A percentile compares a stretch with the other conserved stretches of the same genome.
Conservation (phyloP, 2,797 vertebrate species). For the Liasis olivaceus region DNA sequence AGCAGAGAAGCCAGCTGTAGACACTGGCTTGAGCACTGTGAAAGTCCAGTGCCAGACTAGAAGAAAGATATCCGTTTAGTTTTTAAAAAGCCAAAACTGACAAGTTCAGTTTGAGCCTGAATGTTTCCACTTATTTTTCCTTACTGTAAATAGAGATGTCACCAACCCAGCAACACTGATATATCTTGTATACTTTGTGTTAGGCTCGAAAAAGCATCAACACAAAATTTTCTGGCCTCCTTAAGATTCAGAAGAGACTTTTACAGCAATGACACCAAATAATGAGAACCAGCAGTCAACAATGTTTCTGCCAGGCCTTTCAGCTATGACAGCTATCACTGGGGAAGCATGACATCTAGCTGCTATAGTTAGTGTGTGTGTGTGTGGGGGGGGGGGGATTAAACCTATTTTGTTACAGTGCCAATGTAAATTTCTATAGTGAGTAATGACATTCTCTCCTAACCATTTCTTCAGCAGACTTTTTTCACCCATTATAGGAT, state of each 20-base stretch:
- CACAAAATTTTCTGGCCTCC: neutral
- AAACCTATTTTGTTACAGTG: neutral
- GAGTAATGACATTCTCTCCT: neutral
- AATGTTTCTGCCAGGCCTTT: neutral
- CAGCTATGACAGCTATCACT: neutral
- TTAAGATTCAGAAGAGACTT: neutral
- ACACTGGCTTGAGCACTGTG: neutral
- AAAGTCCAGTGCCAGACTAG: neutral
- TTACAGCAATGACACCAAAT: neutral
- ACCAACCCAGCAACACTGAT: neutral
- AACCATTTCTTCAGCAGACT: neutral
- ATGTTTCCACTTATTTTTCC: neutral
- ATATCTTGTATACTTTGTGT: neutral
- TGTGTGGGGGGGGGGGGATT: neutral
- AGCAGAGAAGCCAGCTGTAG: neutral
- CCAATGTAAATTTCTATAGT: neutral
- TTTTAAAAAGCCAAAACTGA: neutral
- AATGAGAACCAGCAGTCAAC: neutral
- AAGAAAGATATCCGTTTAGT: neutral
- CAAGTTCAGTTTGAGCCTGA: neutral
- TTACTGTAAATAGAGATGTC: neutral
- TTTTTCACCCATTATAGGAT: neutral
- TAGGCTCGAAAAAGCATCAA: neutral
- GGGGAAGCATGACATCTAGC: conserved; percentile 4
- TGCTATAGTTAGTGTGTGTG: conserved; percentile 10